These are phyloP conservation scores for Aphelenchoides fujianensis DNA, from an alignment of 1,140 invertebrate species.

Conservation along the genomic window DNA sequence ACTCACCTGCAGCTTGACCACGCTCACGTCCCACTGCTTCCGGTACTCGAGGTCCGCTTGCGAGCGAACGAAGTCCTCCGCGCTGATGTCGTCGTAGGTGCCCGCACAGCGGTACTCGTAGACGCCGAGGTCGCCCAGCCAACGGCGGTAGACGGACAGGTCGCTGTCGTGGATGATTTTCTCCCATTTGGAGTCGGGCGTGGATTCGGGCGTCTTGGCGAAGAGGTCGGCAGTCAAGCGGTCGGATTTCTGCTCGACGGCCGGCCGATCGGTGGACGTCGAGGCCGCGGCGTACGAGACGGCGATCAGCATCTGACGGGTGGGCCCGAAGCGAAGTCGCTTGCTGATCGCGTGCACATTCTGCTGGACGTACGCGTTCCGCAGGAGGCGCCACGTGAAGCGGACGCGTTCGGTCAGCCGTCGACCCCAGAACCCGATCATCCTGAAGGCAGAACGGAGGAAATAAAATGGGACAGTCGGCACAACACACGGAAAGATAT, in stretches of 20 bases:
- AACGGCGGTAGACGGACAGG: not conserved
- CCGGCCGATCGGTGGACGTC: not conserved
- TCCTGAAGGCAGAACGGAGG: not conserved
- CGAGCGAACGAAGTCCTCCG: conserved; percentile 37
- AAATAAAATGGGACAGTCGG: no score
- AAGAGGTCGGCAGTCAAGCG: not conserved
- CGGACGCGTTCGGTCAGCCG: not conserved
- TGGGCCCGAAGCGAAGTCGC: not conserved
- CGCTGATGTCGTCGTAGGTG: conserved; percentile 40
- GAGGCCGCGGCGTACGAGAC: not conserved
- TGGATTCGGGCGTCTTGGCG: not conserved
- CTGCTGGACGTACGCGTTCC: not conserved
- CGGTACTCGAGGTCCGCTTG: conserved; percentile 50
- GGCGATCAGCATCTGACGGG: not conserved
- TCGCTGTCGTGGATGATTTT: conserved; percentile 8
- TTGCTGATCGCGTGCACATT: not conserved
- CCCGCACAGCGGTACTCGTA: conserved; percentile 46
- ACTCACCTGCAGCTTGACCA: conserved; percentile 48
- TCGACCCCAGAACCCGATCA: not conserved
- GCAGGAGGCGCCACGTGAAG: not conserved
- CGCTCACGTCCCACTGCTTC: conserved; percentile 54
- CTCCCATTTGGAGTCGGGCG: not conserved
- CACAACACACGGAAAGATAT: no score
- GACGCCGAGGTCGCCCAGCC: conserved; percentile 21
- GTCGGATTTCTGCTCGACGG: not conserved